Conservation (phyloP, 1,140 invertebrate genomes). For the Drosophila pallidifrons region DNA sequence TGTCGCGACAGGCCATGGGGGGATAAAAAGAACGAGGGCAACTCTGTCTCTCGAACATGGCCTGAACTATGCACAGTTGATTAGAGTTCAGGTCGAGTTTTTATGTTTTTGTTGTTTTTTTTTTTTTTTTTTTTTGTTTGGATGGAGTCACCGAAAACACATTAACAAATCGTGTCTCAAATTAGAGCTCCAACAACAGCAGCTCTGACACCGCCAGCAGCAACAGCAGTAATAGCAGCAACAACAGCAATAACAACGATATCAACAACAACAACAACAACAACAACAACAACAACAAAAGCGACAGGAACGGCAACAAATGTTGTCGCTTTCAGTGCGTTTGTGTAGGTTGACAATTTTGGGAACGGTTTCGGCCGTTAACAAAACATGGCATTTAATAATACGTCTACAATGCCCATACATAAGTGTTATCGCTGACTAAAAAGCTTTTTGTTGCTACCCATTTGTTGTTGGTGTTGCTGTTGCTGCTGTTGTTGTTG, state of each 20-base stretch:
- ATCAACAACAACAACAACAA: conserved; percentile 3
- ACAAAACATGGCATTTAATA: conserved; percentile 82
- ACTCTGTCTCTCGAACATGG: background rate
- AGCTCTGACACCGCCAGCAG: conserved; percentile 48
- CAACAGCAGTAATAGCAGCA: conserved; percentile 48
- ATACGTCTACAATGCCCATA: conserved; percentile 77
- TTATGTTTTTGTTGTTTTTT: too few relatives aligned
- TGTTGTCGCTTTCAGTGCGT: conserved; percentile 57
- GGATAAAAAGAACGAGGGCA: too few relatives aligned
- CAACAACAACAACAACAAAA: conserved; percentile 13
- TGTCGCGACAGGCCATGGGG: background rate
- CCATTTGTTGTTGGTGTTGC: conserved; percentile 55
- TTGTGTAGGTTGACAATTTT: conserved; percentile 78
- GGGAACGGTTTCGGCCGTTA: conserved; percentile 79
- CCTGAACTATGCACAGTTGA: conserved; percentile 26
- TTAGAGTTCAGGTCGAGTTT: conserved; percentile 6
- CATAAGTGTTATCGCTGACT: conserved; percentile 81
- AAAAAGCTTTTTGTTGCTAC: conserved; percentile 81
- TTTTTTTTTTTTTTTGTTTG: background rate
- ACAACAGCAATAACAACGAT: conserved; percentile 49
- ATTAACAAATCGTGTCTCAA: conserved; percentile 73
- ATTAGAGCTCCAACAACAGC: conserved; percentile 57
- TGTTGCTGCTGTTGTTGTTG: conserved; percentile 42
- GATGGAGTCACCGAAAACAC: conserved; percentile 63
- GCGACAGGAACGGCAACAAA: conserved; percentile 34